phyloP scores from a whole-genome alignment of 2,888 invertebrate species.

The Parapristionchus giblindavisi region DNA sequence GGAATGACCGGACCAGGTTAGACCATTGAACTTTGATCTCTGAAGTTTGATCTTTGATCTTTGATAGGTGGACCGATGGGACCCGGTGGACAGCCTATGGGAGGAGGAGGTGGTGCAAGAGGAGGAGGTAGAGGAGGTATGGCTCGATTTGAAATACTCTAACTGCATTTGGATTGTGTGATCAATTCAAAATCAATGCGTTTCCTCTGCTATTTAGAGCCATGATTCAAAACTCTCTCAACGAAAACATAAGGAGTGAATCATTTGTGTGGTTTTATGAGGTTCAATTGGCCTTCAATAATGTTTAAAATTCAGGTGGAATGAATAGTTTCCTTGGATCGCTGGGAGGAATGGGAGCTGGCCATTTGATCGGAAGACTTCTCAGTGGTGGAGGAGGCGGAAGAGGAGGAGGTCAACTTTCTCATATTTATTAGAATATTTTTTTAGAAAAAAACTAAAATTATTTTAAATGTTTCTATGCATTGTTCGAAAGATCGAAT shows the following conservation, averaged over 20 bases:
- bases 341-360: slow-evolving; percentile 31
- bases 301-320: neutral
- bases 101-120: slow-evolving; percentile 33
- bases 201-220: too few species aligned
- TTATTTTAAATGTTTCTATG: too few species aligned
- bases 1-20: slow-evolving; percentile 19
- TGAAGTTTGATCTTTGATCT: neutral
- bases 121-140: slow-evolving; percentile 35
- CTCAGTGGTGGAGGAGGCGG: slow-evolving; percentile 37
- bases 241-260: too few species aligned
- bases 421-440: too few species aligned
- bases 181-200: too few species aligned
- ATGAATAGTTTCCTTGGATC: slow-evolving; percentile 33
- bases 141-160: neutral
- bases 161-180: too few species aligned
- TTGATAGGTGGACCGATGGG: slow-evolving; percentile 18
- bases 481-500: too few species aligned
- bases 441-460: too few species aligned
- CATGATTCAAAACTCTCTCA: too few species aligned
- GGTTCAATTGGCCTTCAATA: neutral
- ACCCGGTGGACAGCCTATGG: slow-evolving; percentile 18
- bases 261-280: neutral
- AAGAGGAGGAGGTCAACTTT: too few species aligned
- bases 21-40: neutral
- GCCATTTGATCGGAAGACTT: slow-evolving; percentile 21